Percentiles rank a stretch among this genome's conserved stretches.
Conservation (phyloP, 2,888 invertebrate species). For the Flexamia atlantica region DNA sequence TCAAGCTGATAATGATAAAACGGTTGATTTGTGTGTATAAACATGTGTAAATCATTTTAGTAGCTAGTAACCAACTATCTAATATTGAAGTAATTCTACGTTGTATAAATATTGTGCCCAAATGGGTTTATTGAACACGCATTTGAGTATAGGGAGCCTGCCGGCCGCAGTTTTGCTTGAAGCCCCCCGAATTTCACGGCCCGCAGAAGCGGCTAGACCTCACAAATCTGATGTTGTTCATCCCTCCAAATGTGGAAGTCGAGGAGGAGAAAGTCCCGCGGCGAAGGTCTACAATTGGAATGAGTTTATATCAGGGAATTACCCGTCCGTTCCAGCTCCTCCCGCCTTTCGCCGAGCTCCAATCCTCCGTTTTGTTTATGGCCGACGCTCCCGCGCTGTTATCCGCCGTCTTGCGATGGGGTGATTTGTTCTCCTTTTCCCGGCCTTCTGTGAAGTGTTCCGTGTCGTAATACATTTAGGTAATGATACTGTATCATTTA, state of each 20-base stretch:
- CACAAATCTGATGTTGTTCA: no score
- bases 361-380: constrained; percentile 20
- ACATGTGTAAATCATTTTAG: no score
- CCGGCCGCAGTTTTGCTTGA: no score
- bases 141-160: no score
- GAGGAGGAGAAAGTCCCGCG: constrained; percentile 1
- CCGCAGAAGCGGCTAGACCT: no score
- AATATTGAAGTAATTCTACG: no score
- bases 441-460: not conserved
- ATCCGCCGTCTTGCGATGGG: not conserved
- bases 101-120: no score
- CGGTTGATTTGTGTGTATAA: no score
- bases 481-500: not conserved
- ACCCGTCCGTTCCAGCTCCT: not conserved
- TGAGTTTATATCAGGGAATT: constrained; percentile 17
- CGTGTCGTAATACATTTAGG: constrained; percentile 5
- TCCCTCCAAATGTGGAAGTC: constrained; percentile 4
- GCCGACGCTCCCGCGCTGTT: not conserved
- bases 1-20: no score
- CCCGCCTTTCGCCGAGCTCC: not conserved
- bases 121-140: no score
- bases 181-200: no score
- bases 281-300: constrained; percentile 39
- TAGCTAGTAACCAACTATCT: no score
- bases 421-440: not conserved